Evolutionary conservation across 2,113 vertebrate species (phyloP).

Genomic region (Girardinichthys multiradiatus): DNA sequence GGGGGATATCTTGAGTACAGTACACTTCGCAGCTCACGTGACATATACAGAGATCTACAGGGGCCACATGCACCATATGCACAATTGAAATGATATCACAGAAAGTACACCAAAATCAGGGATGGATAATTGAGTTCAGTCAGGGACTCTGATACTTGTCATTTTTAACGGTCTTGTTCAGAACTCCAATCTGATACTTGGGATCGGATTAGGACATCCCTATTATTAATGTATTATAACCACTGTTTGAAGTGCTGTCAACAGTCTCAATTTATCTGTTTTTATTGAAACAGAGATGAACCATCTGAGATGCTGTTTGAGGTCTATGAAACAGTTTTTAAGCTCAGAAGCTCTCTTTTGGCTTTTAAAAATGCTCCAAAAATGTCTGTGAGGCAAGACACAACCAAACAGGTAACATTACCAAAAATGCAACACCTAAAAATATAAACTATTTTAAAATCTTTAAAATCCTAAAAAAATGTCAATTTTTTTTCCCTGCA

Average conservation of each 20-base stretch:
- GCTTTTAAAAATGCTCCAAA: constrained; percentile 74
- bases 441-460: constrained; percentile 1
- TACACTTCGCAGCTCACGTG: too few relatives aligned
- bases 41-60: too few relatives aligned
- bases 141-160: too few relatives aligned
- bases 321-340: constrained; percentile 81
- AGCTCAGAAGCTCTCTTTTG: constrained; percentile 80
- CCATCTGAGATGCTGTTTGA: constrained; percentile 79
- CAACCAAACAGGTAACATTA: constrained; percentile 73
- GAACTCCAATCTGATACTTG: too few relatives aligned
- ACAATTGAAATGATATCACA: too few relatives aligned
- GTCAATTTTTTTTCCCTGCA: background rate
- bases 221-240: too few relatives aligned
- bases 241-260: background rate
- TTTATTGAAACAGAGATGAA: constrained; percentile 73
- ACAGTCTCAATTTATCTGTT: constrained; percentile 14
- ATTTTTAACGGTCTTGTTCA: too few relatives aligned
- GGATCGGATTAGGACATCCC: too few relatives aligned
- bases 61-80: too few relatives aligned
- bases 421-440: background rate
- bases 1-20: too few relatives aligned
- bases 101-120: too few relatives aligned
- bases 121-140: too few relatives aligned
- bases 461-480: background rate
- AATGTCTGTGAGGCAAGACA: constrained; percentile 58